Conservation (phyloP, 2,113 vertebrate species). For the Tinamus guttatus region DNA sequence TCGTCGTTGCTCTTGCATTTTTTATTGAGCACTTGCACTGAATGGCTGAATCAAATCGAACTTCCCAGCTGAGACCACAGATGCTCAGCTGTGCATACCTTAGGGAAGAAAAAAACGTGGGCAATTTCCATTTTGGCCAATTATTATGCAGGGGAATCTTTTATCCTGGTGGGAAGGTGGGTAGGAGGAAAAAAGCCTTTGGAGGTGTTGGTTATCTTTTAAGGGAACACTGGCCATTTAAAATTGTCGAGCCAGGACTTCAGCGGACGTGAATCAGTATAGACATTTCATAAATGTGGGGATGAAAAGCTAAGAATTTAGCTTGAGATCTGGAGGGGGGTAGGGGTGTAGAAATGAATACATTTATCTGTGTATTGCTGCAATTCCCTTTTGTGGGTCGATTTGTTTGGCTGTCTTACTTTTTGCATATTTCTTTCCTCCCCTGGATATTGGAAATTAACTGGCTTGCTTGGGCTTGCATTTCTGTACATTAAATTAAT, state of each 20-base stretch:
- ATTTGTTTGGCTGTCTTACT: not conserved
- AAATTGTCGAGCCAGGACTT: not conserved
- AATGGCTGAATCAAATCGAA: conserved; percentile 61
- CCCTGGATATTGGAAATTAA: not conserved
- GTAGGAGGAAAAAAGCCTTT: conserved; percentile 5
- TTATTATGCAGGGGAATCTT: conserved; percentile 43
- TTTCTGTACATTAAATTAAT: not conserved
- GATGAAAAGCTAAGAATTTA: not conserved
- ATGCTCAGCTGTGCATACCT: conserved; percentile 46
- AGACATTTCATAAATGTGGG: not conserved
- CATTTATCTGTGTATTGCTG: not conserved
- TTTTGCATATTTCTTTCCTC: not conserved
- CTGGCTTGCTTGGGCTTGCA: not conserved
- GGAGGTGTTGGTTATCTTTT: not conserved
- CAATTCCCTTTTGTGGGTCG: not conserved
- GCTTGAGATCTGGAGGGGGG: not conserved
- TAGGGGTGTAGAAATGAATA: rapidly evolving
- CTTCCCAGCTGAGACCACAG: conserved; percentile 58
- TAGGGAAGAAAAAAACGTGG: not conserved
- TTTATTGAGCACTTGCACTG: conserved; percentile 26
- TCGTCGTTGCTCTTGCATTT: conserved; percentile 53
- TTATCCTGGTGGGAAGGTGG: conserved; percentile 27
- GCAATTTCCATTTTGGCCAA: conserved; percentile 42
- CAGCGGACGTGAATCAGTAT: not conserved
- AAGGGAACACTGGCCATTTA: not conserved